Percentiles rank a stretch among this genome's conserved stretches.
Evolutionary conservation across 2,113 vertebrate species (phyloP).

Genomic region (Mus spicilegus): DNA sequence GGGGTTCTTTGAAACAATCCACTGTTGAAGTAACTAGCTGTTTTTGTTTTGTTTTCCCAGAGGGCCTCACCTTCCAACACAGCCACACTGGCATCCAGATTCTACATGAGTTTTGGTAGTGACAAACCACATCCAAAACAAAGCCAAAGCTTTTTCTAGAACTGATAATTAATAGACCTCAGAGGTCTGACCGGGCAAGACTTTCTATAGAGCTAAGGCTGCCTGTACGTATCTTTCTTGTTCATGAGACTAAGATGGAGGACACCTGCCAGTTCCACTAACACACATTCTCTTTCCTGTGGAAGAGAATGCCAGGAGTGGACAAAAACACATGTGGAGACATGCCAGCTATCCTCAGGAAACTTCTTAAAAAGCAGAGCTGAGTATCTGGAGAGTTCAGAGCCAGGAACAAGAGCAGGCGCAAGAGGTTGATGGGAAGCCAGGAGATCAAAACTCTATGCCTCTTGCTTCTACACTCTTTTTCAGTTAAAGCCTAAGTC

Average conservation of each 20-base stretch:
- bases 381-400: not conserved
- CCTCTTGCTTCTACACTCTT: not conserved
- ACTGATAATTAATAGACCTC: not conserved
- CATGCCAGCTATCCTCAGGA: not conserved
- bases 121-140: not conserved
- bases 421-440: not conserved
- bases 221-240: not conserved
- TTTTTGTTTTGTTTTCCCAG: no score
- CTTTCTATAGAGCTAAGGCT: no score
- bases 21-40: no score
- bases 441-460: not conserved
- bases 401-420: not conserved
- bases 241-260: not conserved
- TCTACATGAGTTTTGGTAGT: not conserved
- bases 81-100: not conserved
- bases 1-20: not conserved
- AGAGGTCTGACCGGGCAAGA: not conserved
- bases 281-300: not conserved
- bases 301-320: not conserved
- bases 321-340: accelerated
- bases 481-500: not conserved
- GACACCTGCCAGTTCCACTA: not conserved
- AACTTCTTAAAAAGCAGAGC: not conserved
- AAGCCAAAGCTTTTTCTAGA: not conserved
- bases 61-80: not conserved